phyloP scores from a whole-genome alignment of 2,797 vertebrate species.

The Peromyscus aztecus region DNA sequence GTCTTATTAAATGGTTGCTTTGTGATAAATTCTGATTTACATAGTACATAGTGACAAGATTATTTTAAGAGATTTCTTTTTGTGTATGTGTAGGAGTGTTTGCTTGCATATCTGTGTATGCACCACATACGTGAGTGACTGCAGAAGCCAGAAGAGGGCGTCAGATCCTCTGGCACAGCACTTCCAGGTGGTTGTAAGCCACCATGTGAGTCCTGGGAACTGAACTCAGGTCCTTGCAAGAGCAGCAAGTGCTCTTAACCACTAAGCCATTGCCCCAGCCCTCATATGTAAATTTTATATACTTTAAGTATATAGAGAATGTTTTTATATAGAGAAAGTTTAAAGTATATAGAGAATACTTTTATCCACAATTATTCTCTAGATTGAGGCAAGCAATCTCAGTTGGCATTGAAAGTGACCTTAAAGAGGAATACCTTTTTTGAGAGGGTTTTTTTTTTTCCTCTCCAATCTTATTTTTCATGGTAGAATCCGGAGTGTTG shows the following conservation, averaged over 20 bases:
- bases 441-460: not conserved
- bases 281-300: not conserved
- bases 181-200: not conserved
- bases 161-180: not conserved
- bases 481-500: conserved; percentile 93
- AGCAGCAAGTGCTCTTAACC: not conserved
- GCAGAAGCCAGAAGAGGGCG: not conserved
- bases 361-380: not conserved
- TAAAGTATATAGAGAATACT: not conserved
- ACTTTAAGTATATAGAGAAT: not conserved
- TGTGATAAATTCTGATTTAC: conserved; percentile 40
- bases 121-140: not conserved
- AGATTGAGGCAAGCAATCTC: not conserved
- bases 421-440: not conserved
- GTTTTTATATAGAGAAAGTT: not conserved
- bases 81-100: not conserved
- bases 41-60: not conserved
- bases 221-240: not conserved
- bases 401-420: not conserved
- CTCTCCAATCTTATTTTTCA: not conserved
- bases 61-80: not conserved
- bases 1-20: not conserved
- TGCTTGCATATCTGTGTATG: not conserved
- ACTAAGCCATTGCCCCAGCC: not conserved
- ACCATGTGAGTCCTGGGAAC: not conserved